phyloP scores from a whole-genome alignment of 2,113 vertebrate genomes.

The Hydrolagus affinis region DNA sequence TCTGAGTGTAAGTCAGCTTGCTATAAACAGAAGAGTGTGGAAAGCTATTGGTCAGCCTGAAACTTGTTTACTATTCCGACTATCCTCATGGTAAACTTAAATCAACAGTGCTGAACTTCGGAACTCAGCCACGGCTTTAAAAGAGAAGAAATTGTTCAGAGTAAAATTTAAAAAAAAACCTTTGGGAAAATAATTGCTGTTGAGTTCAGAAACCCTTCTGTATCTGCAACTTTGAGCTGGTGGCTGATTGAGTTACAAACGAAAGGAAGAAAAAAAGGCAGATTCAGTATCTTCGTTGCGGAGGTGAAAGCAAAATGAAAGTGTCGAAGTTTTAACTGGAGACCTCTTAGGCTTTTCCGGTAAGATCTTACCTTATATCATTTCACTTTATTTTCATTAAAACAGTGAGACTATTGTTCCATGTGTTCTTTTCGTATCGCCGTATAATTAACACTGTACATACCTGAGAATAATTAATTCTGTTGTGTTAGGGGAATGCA shows the following conservation, averaged over 20 bases:
- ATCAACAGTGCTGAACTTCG: slow-evolving; percentile 39
- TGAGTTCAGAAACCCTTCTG: background rate
- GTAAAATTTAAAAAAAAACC: slow-evolving; percentile 39
- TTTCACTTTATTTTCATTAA: slow-evolving; percentile 19
- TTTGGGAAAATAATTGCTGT: slow-evolving; percentile 31
- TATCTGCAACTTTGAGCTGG: background rate
- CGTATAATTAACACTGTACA: slow-evolving; percentile 25
- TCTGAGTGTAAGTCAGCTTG: slow-evolving; percentile 60
- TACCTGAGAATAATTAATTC: slow-evolving; percentile 25
- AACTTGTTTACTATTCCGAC: slow-evolving; percentile 55
- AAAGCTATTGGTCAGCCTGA: slow-evolving; percentile 58
- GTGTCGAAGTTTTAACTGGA: slow-evolving; percentile 23
- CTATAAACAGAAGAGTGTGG: slow-evolving; percentile 65
- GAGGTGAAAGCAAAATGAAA: slow-evolving; percentile 26
- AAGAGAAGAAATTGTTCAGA: slow-evolving; percentile 48
- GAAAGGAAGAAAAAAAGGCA: background rate
- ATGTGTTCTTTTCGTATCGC: slow-evolving; percentile 1
- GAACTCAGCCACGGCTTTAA: slow-evolving; percentile 41
- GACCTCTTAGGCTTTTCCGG: slow-evolving; percentile 1
- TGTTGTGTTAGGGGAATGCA: background rate
- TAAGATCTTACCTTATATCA: slow-evolving; percentile 20
- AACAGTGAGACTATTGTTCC: slow-evolving; percentile 24
- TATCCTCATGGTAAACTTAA: slow-evolving; percentile 56
- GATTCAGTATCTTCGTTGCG: slow-evolving; percentile 21
- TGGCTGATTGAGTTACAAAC: background rate